Evolutionary conservation across 2,888 invertebrate genomes (phyloP), one percentile per base, ranked within the genome.

Genomic region (Furcula furcula): DNA sequence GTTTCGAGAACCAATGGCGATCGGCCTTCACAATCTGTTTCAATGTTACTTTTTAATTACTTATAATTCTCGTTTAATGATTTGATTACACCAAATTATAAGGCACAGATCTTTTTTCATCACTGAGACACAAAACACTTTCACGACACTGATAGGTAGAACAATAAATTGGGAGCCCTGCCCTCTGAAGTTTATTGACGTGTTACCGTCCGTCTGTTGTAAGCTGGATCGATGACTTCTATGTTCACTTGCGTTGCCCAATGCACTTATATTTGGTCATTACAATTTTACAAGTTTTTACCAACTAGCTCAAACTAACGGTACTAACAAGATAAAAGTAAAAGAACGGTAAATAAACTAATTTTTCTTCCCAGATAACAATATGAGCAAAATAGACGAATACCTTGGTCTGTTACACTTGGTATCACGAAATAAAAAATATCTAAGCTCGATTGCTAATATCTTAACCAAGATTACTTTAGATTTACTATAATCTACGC

Each of bases 401-500:
- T 91, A 94, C 94, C 93, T 93, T 93, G 93, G 94, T 94, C 92
- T 93, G 93, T 93, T 92, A 93, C 91, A 91, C 91, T 92, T 91
- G 91, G 91, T 92, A 90, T 85, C 62, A 73, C 61, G 53, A 62
- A 73, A 71, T 74, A 67, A 76, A 76, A 80, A 80, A 65, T 75
- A 74, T 64, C 65, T 77, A 76, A 81, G 73, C 75, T 71, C 73
- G 71, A 80, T 78, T 73, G 59, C 70, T 77, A 76, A 68, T 69
- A 71, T 73, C 74, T 68, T 72, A 76, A 68, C 62, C 61, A 68
- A 67, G 88, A 88, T 88, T 85, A 86, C 86, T 88, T 82, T 72
- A 75, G 86, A 87, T 88, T 87, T 84, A 76, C 69, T 81, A 67
- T 76, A 78, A 64, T 79, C 82, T 85, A 90, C 86, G 88, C 89